phyloP scores from a whole-genome alignment of 1,140 invertebrate genomes.

The Oppia nitens region DNA sequence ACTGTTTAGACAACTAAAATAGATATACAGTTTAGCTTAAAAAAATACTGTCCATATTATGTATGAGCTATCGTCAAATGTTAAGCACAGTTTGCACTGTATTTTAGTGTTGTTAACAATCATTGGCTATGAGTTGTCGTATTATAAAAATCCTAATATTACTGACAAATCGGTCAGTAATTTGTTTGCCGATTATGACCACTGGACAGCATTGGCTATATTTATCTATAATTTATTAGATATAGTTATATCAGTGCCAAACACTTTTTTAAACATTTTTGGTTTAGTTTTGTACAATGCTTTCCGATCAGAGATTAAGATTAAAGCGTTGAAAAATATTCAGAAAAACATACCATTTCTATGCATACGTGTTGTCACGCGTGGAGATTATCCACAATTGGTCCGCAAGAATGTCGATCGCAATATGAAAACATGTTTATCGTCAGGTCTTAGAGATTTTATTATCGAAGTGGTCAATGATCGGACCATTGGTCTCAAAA shows the following conservation, averaged over 20 bases:
- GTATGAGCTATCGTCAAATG: too few relatives aligned
- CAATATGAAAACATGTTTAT: slow-evolving; percentile 73
- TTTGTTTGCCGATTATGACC: too few relatives aligned
- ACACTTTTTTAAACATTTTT: slow-evolving; percentile 74
- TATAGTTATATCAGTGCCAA: slow-evolving; percentile 48
- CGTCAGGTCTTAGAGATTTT: slow-evolving; percentile 85
- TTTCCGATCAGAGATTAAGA: slow-evolving; percentile 80
- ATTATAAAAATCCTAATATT: too few relatives aligned
- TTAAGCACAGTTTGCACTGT: too few relatives aligned
- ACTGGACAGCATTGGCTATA: too few relatives aligned
- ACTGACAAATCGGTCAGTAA: too few relatives aligned
- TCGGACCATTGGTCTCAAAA: slow-evolving; percentile 47
- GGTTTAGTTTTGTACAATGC: slow-evolving; percentile 82
- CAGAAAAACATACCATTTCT: slow-evolving; percentile 79
- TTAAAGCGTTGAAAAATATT: slow-evolving; percentile 69
- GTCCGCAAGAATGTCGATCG: slow-evolving; percentile 69
- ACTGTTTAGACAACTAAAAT: too few relatives aligned
- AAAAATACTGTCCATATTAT: too few relatives aligned
- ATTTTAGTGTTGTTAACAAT: too few relatives aligned
- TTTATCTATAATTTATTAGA: too few relatives aligned
- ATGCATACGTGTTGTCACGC: slow-evolving; percentile 83
- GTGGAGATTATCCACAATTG: slow-evolving; percentile 82
- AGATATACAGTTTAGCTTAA: too few relatives aligned
- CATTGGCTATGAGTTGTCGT: too few relatives aligned
- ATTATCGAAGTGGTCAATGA: slow-evolving; percentile 94